Evolutionary conservation across 2,113 vertebrate genomes (phyloP).

Genomic region (Cebus imitator): DNA sequence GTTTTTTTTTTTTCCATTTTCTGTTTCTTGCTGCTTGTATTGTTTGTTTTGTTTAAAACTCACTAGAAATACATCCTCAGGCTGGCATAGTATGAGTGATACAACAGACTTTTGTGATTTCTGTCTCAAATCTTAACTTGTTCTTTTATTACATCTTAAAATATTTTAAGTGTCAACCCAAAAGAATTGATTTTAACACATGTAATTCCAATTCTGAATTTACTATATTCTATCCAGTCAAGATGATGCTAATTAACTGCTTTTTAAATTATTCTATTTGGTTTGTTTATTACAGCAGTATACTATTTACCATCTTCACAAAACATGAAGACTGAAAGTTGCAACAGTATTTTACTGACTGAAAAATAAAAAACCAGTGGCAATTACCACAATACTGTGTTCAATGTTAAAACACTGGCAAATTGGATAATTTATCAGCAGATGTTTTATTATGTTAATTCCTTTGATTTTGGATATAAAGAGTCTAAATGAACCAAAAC

Average conservation of each 20-base stretch:
- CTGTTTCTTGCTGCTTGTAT: background rate
- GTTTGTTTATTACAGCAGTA: slow-evolving; percentile 27
- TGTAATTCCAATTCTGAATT: background rate
- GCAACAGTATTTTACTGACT: background rate
- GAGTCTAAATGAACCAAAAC: background rate
- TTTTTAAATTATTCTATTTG: slow-evolving; percentile 49
- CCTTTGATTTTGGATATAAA: background rate
- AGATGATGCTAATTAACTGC: background rate
- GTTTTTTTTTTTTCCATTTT: background rate
- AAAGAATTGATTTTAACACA: background rate
- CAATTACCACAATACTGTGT: slow-evolving; percentile 31
- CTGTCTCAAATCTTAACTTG: background rate
- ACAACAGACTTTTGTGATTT: background rate
- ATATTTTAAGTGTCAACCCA: background rate
- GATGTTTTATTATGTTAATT: slow-evolving; percentile 51
- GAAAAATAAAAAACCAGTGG: slow-evolving; percentile 58
- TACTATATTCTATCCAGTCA: background rate
- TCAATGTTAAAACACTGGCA: slow-evolving; percentile 38
- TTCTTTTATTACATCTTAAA: background rate
- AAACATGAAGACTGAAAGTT: slow-evolving; percentile 34
- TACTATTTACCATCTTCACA: slow-evolving; percentile 33
- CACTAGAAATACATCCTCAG: background rate
- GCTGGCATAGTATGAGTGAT: background rate
- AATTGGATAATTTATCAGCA: slow-evolving; percentile 36
- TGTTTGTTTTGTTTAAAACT: slow-evolving; percentile 13